Percentiles rank a stretch among this genome's conserved stretches.
Evolutionary conservation across 2,113 vertebrate species (phyloP).

Genomic region (Acanthisitta chloris): DNA sequence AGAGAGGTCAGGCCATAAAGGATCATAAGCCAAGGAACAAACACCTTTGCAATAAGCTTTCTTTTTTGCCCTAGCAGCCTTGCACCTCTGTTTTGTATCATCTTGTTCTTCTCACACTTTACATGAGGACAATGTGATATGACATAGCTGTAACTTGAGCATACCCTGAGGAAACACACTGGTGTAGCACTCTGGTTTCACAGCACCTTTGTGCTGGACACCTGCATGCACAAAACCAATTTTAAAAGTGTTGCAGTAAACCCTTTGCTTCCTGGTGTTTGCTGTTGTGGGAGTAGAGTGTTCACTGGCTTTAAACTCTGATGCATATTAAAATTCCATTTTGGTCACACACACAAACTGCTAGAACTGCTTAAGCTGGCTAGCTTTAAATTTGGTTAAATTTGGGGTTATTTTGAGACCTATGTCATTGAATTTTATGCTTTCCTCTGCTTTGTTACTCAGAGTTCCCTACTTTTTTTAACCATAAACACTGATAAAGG

Average conservation of each 20-base stretch:
- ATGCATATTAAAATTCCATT: neutral
- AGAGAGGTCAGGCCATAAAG: neutral
- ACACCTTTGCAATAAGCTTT: neutral
- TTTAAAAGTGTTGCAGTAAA: neutral
- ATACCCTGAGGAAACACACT: accelerated
- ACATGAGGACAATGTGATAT: accelerated
- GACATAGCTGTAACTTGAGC: neutral
- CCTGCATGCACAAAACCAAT: neutral
- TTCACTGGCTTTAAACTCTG: neutral
- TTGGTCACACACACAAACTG: neutral
- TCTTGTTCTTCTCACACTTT: neutral
- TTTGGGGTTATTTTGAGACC: neutral
- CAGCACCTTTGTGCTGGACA: neutral
- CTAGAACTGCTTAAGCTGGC: neutral
- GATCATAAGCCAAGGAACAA: neutral
- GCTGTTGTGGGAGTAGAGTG: neutral
- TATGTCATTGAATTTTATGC: neutral
- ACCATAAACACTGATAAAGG: neutral
- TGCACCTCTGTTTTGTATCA: neutral
- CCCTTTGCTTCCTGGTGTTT: neutral
- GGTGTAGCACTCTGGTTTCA: neutral
- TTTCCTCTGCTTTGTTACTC: neutral
- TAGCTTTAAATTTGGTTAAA: neutral
- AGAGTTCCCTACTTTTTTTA: neutral
- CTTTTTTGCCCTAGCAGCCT: neutral